A percentile compares a stretch with the other conserved stretches of the same genome.
Conservation (phyloP, 2,797 vertebrate species). For the Lerista edwardsae region DNA sequence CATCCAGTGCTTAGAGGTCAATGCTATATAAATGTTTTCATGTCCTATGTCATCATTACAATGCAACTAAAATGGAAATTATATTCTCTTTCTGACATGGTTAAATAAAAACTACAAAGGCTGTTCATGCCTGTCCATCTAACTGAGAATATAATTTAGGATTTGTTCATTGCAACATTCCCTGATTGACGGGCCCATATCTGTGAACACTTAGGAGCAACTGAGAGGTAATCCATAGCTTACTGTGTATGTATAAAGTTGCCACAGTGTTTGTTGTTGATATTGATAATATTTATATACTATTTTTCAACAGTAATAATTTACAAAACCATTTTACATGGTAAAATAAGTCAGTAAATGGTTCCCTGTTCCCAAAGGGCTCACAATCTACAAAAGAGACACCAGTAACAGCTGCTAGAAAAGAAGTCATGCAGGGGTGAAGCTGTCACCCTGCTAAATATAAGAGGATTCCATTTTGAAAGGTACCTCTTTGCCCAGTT, state of each 20-base stretch:
- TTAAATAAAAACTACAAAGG: not conserved
- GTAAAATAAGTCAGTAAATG: too few species aligned
- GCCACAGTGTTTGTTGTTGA: not conserved
- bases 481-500: too few species aligned
- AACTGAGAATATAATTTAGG: not conserved
- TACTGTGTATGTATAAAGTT: not conserved
- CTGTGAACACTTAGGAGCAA: not conserved
- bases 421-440: too few species aligned
- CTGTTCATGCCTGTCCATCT: not conserved
- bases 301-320: too few species aligned
- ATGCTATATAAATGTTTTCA: not conserved
- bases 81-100: not conserved
- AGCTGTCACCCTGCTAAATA: too few species aligned
- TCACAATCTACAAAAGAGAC: too few species aligned
- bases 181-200: not conserved
- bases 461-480: too few species aligned
- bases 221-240: not conserved
- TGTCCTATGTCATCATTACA: not conserved
- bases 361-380: too few species aligned
- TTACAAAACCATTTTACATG: too few species aligned
- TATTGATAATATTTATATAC: too few species aligned
- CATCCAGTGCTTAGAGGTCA: not conserved
- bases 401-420: too few species aligned
- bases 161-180: not conserved
- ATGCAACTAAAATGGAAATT: not conserved